These are phyloP conservation scores for Squalus acanthias DNA, from an alignment of 2,797 vertebrate genomes.

Conservation along the genomic window DNA sequence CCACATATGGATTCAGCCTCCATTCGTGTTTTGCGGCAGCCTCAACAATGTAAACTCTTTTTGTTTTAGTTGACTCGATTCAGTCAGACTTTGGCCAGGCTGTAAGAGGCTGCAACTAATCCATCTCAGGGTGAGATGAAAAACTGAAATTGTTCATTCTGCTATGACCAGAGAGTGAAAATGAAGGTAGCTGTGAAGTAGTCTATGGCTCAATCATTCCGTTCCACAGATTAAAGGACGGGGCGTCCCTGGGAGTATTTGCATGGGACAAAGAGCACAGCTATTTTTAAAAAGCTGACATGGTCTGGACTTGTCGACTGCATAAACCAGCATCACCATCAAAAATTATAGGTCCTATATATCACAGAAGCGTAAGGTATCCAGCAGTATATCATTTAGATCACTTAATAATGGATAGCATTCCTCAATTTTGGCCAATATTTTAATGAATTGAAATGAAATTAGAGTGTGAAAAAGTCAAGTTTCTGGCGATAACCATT, in stretches of 20 bases:
- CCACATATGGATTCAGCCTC: no score
- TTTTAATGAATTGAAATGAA: not conserved
- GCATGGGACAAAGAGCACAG: not conserved
- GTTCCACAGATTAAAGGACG: no score
- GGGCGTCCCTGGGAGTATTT: not conserved
- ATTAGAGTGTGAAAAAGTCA: not conserved
- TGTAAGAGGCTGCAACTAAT: not conserved
- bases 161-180: not conserved
- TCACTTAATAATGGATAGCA: not conserved
- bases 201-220: not conserved
- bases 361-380: not conserved
- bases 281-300: not conserved
- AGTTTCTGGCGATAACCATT: not conserved
- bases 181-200: no score
- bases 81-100: not conserved
- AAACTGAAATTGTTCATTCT: not conserved
- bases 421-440: not conserved
- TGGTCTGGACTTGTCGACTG: not conserved
- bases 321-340: no score
- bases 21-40: no score
- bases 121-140: not conserved
- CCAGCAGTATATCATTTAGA: no score
- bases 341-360: not conserved
- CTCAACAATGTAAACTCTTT: no score
- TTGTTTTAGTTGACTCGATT: not conserved